Base-by-base conservation (phyloP, 2,888 invertebrate genomes). In the Latheticus oryzae region DNA sequence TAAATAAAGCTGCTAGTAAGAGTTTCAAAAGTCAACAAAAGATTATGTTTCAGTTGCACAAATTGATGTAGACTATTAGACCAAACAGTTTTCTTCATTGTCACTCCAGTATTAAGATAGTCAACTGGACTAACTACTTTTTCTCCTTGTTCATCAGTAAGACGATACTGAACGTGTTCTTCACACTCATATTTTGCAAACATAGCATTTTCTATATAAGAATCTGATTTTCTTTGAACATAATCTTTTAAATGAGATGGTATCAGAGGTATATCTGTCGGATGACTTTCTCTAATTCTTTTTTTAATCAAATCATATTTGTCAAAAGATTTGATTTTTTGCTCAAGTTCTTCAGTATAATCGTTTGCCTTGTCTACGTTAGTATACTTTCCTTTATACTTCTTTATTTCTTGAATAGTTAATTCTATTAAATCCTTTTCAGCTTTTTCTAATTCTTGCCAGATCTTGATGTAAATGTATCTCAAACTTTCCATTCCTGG, bases 1-100 rank as follows among this genome's bases (percentile, higher is more conserved):
- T 78, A 79, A 13, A 78, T 72, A 57, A 75, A 79, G 53, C 73
- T 73, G 7, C 74, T 70, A 35, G 75, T 78, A 1, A 79, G 59
- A 42, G 70, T 73, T 40, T 74, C 66, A 2, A 67, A 53, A 2
- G 72, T 62, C 2, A 78, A 42, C 23, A 68, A 16, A 65, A 24
- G 69, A 65, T 5, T 43, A 35, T 51, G 57, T 11, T 57, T 57
- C 7, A 57, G 12, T 33, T 57, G 57, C 2, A 57, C 16, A 16
- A 57, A 57, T 21, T 55, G 55, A 9, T 55, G 55, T 5, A 55
- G 30, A 13, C 57, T 51, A 7, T 57, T 37, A 2, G 42, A 42
- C 51, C 57, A 57, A 24, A 51, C 21, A 2, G 51, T 51, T 35
- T 51, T 57, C 19, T 35, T 42, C 17, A 43, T 13, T 5, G 43